Evolutionary conservation across 2,113 vertebrate species (phyloP), one percentile per base, ranked within the genome.

Genomic region (Oxyura jamaicensis): DNA sequence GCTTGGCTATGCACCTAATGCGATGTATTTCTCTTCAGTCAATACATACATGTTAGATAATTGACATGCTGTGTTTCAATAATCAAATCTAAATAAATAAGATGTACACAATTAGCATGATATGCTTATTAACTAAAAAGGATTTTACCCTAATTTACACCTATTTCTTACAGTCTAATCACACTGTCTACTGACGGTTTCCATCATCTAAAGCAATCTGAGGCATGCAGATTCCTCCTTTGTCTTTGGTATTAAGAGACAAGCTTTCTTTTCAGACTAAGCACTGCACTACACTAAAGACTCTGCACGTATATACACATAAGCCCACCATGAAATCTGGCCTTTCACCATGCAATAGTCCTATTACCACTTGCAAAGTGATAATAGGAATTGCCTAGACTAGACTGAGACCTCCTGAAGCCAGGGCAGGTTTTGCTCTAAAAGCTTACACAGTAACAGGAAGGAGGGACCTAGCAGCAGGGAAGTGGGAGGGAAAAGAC

Each of bases 241-340:
- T 31, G 5, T 33, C 62, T 86, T 58, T 68, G 31, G 2, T 56
- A 26, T 39, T 56, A 56, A 59, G 44, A 9, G 31, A 58, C 21
- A 59, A 73, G 59, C 76, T 35, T 11, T 20, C 26, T 68, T 33
- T 73, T 41, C 41, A 85, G 44, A 44, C 12, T 52, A 78, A 78
- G 15, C 3, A 33, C 1, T 78, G 36, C 29, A 29, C 60, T 63
- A 9, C 63, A 14, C 31, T 46, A 7, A 50, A 59, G 53, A 28
- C 23, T n/a, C 42, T 33, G 16, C 42, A 20, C 4, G 5, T 0
- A 0, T 4, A 12, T 21, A 55, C 1, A 1, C 20, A 6, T 36
- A 79, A 91, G 21, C 23, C 16, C 26, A 59, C 8, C 8, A 8
- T 16, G 39, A 87, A 62, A 71, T 2, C 19, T 52, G 81, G 25